These are phyloP conservation scores for Drosophila fulvimacula DNA, from an alignment of 2,888 invertebrate species.

Conservation along the genomic window DNA sequence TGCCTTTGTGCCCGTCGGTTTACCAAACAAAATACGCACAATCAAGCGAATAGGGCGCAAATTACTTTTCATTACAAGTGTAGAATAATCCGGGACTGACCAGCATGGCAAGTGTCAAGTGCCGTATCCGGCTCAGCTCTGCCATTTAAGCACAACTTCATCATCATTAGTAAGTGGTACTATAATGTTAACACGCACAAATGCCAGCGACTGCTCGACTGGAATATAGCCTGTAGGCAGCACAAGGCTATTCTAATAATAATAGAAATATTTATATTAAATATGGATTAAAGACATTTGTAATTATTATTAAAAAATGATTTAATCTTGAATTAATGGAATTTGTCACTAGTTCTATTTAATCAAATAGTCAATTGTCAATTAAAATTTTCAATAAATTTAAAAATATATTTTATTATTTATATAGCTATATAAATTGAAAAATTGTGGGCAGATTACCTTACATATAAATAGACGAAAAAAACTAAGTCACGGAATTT, in stretches of 20 bases:
- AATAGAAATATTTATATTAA: too few relatives aligned
- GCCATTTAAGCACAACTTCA: conserved; percentile 77
- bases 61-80: conserved; percentile 77
- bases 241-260: not conserved
- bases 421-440: too few relatives aligned
- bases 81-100: conserved; percentile 50
- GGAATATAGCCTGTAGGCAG: not conserved
- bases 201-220: not conserved
- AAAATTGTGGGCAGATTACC: too few relatives aligned
- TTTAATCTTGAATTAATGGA: too few relatives aligned
- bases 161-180: conserved; percentile 69
- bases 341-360: too few relatives aligned
- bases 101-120: conserved; percentile 63
- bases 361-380: too few relatives aligned
- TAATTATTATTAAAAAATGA: too few relatives aligned
- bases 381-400: too few relatives aligned
- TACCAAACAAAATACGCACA: conserved; percentile 73
- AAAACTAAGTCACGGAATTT: too few relatives aligned
- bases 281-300: too few relatives aligned
- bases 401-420: too few relatives aligned
- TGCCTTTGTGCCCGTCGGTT: conserved; percentile 30
- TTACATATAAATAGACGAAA: too few relatives aligned
- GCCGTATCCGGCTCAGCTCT: conserved; percentile 57
- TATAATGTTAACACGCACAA: conserved; percentile 52
- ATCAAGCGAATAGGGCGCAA: conserved; percentile 71